A percentile compares a stretch with the other conserved stretches of the same genome.
Conservation (phyloP, 2,113 vertebrate species). For the Uropsilus gracilis region DNA sequence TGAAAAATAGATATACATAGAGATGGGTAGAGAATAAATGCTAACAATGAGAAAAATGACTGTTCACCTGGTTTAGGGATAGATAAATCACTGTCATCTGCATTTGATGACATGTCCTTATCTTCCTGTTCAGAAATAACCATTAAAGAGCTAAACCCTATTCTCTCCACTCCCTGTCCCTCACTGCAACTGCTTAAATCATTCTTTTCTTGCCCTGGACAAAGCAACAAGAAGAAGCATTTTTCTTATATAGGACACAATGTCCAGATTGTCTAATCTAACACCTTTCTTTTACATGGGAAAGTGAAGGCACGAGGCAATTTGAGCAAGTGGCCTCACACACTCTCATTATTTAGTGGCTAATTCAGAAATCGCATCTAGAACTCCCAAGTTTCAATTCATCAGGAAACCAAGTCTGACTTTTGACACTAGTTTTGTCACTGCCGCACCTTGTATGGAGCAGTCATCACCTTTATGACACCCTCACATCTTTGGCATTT, state of each 20-base stretch:
- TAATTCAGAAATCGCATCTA: background rate
- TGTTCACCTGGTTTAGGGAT: background rate
- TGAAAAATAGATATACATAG: no score
- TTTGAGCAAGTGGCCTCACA: background rate
- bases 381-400: background rate
- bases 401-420: background rate
- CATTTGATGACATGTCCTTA: background rate
- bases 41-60: background rate
- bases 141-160: background rate
- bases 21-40: background rate
- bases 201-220: background rate
- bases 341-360: background rate
- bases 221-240: background rate
- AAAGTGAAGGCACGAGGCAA: background rate
- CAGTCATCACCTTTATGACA: background rate
- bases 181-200: background rate
- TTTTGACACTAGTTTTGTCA: background rate
- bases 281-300: background rate
- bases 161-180: background rate
- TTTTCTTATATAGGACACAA: background rate
- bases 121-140: background rate
- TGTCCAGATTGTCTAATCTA: background rate
- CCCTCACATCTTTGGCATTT: background rate
- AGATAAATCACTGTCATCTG: background rate
- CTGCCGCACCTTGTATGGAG: background rate